These are phyloP conservation scores for Drosophila percnosoma DNA, from an alignment of 2,888 invertebrate genomes.

Conservation along the genomic window DNA sequence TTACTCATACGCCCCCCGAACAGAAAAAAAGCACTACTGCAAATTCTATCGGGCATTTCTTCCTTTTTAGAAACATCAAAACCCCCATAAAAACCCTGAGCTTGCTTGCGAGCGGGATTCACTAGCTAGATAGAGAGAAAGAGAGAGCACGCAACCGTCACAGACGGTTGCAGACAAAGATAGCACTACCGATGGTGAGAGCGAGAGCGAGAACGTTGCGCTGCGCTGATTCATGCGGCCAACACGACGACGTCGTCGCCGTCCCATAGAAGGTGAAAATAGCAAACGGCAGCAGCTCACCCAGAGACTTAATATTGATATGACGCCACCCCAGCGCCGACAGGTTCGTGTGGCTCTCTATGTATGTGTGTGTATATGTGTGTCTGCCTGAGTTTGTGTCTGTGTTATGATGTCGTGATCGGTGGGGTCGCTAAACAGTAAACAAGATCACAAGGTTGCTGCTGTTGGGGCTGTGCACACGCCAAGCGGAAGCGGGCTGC, in stretches of 20 bases:
- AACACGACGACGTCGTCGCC: constrained; percentile 64
- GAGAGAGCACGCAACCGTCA: constrained; percentile 27
- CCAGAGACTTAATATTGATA: constrained; percentile 65
- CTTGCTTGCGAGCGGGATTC: constrained; percentile 63
- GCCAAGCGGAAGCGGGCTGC: constrained; percentile 76
- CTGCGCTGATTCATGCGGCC: constrained; percentile 76
- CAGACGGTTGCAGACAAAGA: constrained; percentile 43
- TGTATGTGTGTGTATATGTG: neutral
- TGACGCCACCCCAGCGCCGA: constrained; percentile 76
- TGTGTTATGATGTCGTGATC: constrained; percentile 59
- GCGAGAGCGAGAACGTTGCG: constrained; percentile 21
- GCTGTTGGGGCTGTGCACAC: constrained; percentile 65
- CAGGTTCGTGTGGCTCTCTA: constrained; percentile 54
- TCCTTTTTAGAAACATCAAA: constrained; percentile 73
- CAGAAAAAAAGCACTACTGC: constrained; percentile 47
- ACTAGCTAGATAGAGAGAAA: constrained; percentile 41
- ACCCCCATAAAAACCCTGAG: constrained; percentile 52
- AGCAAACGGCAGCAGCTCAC: constrained; percentile 62
- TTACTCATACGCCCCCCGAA: constrained; percentile 71
- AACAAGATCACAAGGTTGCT: constrained; percentile 81
- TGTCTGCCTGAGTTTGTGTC: constrained; percentile 19
- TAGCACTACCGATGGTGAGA: constrained; percentile 8
- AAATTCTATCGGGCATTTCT: constrained; percentile 58
- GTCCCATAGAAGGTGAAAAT: constrained; percentile 77
- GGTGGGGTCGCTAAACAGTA: constrained; percentile 78